Conservation (phyloP, 2,888 invertebrate genomes). For the Hypsopygia costalis region DNA sequence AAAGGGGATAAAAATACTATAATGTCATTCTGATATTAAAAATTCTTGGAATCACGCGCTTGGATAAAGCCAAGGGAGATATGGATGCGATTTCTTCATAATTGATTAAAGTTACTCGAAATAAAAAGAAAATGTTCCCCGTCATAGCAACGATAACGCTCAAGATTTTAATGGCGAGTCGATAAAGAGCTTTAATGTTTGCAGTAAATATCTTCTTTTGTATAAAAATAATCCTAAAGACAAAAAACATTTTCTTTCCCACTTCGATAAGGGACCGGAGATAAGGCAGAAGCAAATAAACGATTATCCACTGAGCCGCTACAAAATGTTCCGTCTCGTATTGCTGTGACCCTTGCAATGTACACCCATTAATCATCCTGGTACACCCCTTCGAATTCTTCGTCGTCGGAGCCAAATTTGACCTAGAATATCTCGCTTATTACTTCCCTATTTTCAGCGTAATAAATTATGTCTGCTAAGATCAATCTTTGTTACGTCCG, state of each 20-base stretch:
- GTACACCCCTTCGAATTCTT: conserved; percentile 27
- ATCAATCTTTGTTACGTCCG: conserved; percentile 34
- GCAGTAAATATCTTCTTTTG: conserved; percentile 22
- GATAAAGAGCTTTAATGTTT: conserved; percentile 17
- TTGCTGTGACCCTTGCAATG: conserved; percentile 42
- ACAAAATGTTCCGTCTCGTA: conserved; percentile 43
- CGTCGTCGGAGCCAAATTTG: conserved; percentile 29
- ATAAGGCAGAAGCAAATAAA: conserved; percentile 50
- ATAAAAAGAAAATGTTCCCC: not conserved
- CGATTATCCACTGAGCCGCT: conserved; percentile 49
- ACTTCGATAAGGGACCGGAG: conserved; percentile 37
- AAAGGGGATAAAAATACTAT: no score
- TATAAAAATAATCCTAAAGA: conserved; percentile 28
- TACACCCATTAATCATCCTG: conserved; percentile 58
- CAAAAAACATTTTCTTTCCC: conserved; percentile 34
- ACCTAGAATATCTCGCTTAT: conserved; percentile 42
- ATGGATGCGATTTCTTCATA: not conserved
- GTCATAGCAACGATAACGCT: not conserved
- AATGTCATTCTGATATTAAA: not conserved
- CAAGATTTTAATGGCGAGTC: conserved; percentile 7
- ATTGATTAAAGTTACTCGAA: not conserved
- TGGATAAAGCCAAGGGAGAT: not conserved
- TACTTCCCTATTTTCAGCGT: conserved; percentile 30
- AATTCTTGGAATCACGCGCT: not conserved
- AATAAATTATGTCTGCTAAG: conserved; percentile 31